Percentiles rank a stretch among this genome's conserved stretches.
Evolutionary conservation across 1,140 invertebrate species (phyloP).

Genomic region (Procambarus virginalis): DNA sequence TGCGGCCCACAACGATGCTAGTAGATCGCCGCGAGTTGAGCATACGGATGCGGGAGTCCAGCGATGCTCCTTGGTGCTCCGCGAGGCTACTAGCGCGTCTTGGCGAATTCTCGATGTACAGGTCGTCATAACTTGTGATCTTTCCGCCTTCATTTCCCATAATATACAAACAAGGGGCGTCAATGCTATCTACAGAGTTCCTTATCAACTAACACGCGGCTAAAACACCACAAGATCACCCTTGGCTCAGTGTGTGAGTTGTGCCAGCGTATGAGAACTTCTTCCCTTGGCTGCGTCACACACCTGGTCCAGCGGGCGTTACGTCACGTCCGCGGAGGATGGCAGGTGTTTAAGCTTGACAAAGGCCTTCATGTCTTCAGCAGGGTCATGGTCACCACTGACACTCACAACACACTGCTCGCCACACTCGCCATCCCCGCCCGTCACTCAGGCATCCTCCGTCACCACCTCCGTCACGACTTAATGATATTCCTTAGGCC

Average conservation of each 20-base stretch:
- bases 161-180: background rate
- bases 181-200: background rate
- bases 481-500: background rate
- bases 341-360: conserved; percentile 37
- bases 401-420: background rate
- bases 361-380: conserved; percentile 30
- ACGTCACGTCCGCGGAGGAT: background rate
- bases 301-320: background rate
- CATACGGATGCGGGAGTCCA: conserved; percentile 46
- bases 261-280: background rate
- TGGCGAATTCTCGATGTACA: conserved; percentile 34
- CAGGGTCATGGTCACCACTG: background rate
- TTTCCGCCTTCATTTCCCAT: conserved; percentile 64
- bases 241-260: background rate
- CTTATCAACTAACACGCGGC: background rate
- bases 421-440: background rate
- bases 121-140: conserved; percentile 59
- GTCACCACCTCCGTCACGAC: too few species aligned
- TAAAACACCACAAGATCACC: background rate
- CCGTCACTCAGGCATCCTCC: background rate
- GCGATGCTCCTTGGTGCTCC: background rate
- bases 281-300: background rate
- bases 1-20: conserved; percentile 42
- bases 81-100: background rate
- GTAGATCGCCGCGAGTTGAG: conserved; percentile 34